Evolutionary conservation across 1,140 invertebrate species (phyloP).

Genomic region (Camponotus vicinus): DNA sequence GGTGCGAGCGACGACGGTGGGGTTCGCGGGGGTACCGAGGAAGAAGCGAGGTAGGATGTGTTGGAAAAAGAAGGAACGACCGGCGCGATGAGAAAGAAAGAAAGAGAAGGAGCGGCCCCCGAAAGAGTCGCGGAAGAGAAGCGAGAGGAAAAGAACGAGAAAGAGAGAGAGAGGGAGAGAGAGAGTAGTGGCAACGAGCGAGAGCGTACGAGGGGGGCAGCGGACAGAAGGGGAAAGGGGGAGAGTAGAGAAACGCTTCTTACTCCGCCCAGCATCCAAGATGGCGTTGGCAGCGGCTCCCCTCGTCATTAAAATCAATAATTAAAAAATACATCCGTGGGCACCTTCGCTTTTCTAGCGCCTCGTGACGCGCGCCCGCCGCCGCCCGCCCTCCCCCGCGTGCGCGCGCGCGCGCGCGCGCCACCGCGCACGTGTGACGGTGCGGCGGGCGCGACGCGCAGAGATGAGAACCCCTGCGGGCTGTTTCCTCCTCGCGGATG

Average conservation of each 20-base stretch:
- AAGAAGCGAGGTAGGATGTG: conserved; percentile 28
- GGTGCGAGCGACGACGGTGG: conserved; percentile 35
- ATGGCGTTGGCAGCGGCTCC: conserved; percentile 85
- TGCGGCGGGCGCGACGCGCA: conserved; percentile 18
- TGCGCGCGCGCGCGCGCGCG: conserved; percentile 55
- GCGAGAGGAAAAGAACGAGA: conserved; percentile 61
- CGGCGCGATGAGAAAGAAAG: conserved; percentile 38
- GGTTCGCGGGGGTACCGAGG: conserved; percentile 11
- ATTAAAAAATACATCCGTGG: conserved; percentile 87
- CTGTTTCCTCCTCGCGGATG: conserved; percentile 58
- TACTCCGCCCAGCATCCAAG: conserved; percentile 87
- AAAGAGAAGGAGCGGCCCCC: conserved; percentile 40
- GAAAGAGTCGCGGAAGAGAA: conserved; percentile 59
- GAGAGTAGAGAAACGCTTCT: conserved; percentile 77
- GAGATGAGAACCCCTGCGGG: conserved; percentile 68
- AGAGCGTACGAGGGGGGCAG: conserved; percentile 23
- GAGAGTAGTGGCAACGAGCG: conserved; percentile 55
- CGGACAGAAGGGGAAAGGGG: conserved; percentile 67
- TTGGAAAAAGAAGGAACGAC: conserved; percentile 39
- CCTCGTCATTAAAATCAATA: conserved; percentile 87
- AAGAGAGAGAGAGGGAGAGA: conserved; percentile 54
- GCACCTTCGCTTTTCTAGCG: conserved; percentile 85
- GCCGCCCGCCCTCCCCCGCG: conserved; percentile 57
- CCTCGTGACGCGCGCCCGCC: conserved; percentile 80
- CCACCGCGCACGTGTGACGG: conserved; percentile 56